These are phyloP conservation scores for Andrena hattorfiana DNA, from an alignment of 2,888 invertebrate genomes.

Conservation along the genomic window DNA sequence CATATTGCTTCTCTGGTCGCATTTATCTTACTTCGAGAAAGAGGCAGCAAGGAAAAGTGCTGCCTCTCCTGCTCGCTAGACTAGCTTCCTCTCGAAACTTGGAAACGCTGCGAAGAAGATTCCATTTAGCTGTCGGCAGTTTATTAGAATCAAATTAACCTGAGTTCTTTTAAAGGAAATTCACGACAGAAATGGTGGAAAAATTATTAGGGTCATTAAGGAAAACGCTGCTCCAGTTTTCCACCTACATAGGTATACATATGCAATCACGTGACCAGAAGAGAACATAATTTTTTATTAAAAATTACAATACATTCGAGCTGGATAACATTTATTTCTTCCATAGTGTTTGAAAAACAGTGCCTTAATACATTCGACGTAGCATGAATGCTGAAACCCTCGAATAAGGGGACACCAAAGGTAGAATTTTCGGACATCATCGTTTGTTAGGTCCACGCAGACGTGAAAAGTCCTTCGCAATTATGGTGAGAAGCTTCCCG, in stretches of 20 bases:
- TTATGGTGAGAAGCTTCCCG: background rate
- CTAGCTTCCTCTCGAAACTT: conserved; percentile 66
- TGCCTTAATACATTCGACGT: background rate
- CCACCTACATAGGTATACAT: background rate
- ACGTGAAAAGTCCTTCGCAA: conserved; percentile 18
- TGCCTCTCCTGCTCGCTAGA: conserved; percentile 37
- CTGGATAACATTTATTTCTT: too few relatives aligned
- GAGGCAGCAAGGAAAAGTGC: conserved; percentile 2
- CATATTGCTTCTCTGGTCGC: conserved; percentile 23
- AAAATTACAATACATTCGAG: too few relatives aligned
- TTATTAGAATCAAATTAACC: conserved; percentile 73
- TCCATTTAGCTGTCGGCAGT: conserved; percentile 67
- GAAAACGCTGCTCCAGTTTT: conserved; percentile 1
- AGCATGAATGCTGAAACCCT: conserved; percentile 7
- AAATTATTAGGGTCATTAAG: background rate
- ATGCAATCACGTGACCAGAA: background rate
- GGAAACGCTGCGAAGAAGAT: conserved; percentile 58
- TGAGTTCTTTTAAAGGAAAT: conserved; percentile 36
- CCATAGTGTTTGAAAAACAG: background rate
- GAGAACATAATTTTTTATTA: background rate
- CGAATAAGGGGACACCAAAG: background rate
- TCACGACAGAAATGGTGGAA: conserved; percentile 19
- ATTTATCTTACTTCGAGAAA: conserved; percentile 39
- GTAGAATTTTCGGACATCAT: background rate
- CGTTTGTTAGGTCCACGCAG: conserved; percentile 6